Percentiles rank a stretch among this genome's conserved stretches.
Evolutionary conservation across 2,888 invertebrate species (phyloP).

Genomic region (Onchidella celtica): DNA sequence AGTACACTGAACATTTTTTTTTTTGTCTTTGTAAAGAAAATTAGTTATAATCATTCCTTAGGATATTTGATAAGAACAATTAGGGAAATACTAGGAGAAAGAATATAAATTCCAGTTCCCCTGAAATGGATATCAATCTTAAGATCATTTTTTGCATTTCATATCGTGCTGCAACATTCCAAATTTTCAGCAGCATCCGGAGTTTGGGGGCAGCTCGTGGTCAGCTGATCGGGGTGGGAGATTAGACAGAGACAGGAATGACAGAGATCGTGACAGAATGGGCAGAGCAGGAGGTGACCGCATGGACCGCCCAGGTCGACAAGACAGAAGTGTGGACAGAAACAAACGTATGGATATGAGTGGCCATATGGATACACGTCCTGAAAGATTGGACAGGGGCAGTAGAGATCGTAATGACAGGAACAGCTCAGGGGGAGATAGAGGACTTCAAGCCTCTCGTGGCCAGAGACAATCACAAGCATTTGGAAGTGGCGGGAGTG

Average conservation of each 20-base stretch:
- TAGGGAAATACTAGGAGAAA: too few species aligned
- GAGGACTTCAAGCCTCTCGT: not conserved
- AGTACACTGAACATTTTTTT: not conserved
- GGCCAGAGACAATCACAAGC: slow-evolving; percentile 16
- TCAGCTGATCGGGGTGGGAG: slow-evolving; percentile 26
- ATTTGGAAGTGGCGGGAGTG: not conserved
- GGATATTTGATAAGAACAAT: too few species aligned
- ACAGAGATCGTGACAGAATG: slow-evolving; percentile 14
- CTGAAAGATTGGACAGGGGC: slow-evolving; percentile 20
- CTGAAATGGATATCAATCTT: too few species aligned
- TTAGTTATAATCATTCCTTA: not conserved
- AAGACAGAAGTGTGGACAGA: slow-evolving; percentile 32
- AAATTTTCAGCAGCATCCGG: slow-evolving; percentile 10
- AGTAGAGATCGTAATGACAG: slow-evolving; percentile 21
- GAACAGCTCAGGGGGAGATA: not conserved
- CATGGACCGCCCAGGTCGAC: slow-evolving; percentile 36
- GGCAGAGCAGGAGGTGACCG: slow-evolving; percentile 21
- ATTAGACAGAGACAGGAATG: slow-evolving; percentile 28
- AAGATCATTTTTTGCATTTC: too few species aligned
- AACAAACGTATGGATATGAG: slow-evolving; percentile 25
- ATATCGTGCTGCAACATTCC: too few species aligned
- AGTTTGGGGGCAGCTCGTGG: slow-evolving; percentile 35
- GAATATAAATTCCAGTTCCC: too few species aligned
- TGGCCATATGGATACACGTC: not conserved
- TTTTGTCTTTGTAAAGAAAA: not conserved